These are phyloP conservation scores for Geopemphigus sp. DNA, from an alignment of 1,140 invertebrate genomes.

Conservation along the genomic window DNA sequence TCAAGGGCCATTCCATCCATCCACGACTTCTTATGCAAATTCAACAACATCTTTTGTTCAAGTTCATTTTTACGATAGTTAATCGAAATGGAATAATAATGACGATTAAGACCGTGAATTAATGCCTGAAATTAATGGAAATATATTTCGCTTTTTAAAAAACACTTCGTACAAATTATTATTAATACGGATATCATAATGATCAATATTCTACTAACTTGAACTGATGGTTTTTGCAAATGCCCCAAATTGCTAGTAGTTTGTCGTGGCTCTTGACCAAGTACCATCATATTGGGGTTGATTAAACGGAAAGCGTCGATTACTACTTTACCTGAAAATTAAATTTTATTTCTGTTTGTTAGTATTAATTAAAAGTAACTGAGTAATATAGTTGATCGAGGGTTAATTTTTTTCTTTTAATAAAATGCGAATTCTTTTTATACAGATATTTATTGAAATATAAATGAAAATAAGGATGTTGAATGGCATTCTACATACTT, in stretches of 20 bases:
- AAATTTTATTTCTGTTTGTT: neutral
- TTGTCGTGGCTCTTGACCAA: constrained; percentile 97
- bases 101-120: constrained; percentile 97
- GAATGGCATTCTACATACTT: too few species aligned
- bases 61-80: constrained; percentile 99
- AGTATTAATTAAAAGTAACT: too few species aligned
- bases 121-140: constrained; percentile 69
- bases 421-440: too few species aligned
- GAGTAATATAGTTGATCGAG: too few species aligned
- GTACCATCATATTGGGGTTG: constrained; percentile 98
- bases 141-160: neutral
- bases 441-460: too few species aligned
- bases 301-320: constrained; percentile 95
- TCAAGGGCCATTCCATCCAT: constrained; percentile 94
- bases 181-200: neutral
- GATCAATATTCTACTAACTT: constrained; percentile 56
- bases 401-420: too few species aligned
- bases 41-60: constrained; percentile 99
- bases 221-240: constrained; percentile 98
- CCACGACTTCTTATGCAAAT: constrained; percentile 99
- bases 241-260: constrained; percentile 99
- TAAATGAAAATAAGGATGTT: too few species aligned
- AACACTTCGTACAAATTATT: neutral
- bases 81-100: constrained; percentile 99
- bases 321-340: constrained; percentile 74